These are phyloP conservation scores for Ceratotherium simum DNA, from an alignment of 2,113 vertebrate genomes.

Conservation along the genomic window DNA sequence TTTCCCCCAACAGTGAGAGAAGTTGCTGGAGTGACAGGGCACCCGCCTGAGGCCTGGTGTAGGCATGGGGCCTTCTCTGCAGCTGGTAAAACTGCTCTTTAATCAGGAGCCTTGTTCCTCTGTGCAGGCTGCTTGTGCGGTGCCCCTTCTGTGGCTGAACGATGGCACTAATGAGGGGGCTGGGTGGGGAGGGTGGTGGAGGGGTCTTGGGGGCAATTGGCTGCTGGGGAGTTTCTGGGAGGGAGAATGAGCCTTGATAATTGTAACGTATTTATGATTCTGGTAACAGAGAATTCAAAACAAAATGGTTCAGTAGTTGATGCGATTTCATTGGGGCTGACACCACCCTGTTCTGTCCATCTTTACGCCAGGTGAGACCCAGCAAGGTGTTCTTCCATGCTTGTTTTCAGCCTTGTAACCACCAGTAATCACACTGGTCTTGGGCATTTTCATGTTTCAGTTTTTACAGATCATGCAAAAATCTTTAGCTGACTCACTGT, in stretches of 20 bases:
- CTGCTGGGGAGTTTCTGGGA: background rate
- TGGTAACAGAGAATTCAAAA: background rate
- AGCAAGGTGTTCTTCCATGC: background rate
- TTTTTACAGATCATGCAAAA: background rate
- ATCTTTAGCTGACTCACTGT: background rate
- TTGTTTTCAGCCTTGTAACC: background rate
- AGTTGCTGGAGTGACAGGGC: background rate
- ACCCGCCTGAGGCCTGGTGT: rapidly evolving
- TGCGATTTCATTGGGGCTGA: background rate
- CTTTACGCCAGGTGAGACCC: background rate
- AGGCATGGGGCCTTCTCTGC: background rate
- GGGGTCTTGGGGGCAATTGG: rapidly evolving
- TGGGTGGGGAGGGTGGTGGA: too few relatives aligned
- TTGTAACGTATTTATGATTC: background rate
- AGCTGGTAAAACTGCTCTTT: too few relatives aligned
- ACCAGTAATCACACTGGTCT: background rate
- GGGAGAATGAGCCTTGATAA: background rate
- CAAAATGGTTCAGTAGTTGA: too few relatives aligned
- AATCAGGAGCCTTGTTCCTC: background rate
- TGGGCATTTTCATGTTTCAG: background rate
- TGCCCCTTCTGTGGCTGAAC: background rate
- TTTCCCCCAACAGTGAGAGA: background rate
- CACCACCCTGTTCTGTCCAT: background rate
- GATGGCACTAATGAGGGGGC: too few relatives aligned
- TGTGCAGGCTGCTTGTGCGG: too few relatives aligned